A percentile compares a stretch with the other conserved stretches of the same genome.
phyloP scores from a whole-genome alignment of 2,888 invertebrate genomes.

The Halictus ligatus region DNA sequence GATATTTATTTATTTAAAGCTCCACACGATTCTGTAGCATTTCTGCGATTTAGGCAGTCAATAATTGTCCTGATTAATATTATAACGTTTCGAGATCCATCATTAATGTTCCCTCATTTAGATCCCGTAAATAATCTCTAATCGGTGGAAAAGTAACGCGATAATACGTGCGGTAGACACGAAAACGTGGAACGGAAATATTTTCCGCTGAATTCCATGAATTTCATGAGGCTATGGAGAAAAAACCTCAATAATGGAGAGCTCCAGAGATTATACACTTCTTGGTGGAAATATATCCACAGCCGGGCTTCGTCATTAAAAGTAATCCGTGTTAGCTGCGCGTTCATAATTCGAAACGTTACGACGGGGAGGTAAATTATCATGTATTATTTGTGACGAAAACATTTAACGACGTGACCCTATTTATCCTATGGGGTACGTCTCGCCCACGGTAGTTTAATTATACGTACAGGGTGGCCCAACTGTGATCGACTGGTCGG shows the following conservation, averaged over 20 bases:
- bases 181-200: neutral
- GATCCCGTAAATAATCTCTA: neutral
- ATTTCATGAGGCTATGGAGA: neutral
- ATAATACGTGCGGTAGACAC: too few species aligned
- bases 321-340: slow-evolving; percentile 28
- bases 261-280: neutral
- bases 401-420: slow-evolving; percentile 42
- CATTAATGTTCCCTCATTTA: neutral
- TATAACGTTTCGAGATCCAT: neutral
- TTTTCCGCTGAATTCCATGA: neutral
- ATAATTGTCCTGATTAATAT: neutral
- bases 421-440: slow-evolving; percentile 24
- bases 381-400: slow-evolving; percentile 42
- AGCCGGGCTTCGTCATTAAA: slow-evolving; percentile 44
- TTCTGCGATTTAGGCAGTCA: neutral
- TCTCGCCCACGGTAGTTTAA: slow-evolving; percentile 32
- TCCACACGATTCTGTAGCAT: neutral
- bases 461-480: slow-evolving; percentile 15
- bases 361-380: slow-evolving; percentile 45
- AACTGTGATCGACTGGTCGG: neutral
- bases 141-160: neutral
- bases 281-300: neutral
- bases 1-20: neutral
- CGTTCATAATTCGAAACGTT: slow-evolving; percentile 38
- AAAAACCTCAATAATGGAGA: slow-evolving; percentile 23